Conservation (phyloP, 2,888 invertebrate genomes). For the Ochropacha duplaris region DNA sequence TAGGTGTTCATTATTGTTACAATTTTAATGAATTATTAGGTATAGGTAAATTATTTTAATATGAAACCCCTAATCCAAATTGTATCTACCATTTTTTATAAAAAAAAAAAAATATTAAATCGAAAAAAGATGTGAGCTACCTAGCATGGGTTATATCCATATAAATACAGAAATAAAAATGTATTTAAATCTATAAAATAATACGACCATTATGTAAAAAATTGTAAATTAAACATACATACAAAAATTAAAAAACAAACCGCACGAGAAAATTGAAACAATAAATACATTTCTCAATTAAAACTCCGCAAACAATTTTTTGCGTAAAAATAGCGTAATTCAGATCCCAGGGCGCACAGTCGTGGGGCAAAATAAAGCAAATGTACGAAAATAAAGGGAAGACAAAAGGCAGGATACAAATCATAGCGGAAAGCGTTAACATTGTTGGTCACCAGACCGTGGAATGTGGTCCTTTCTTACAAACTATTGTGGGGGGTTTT, state of each 20-base stretch:
- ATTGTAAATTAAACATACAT: background rate
- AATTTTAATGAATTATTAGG: no score
- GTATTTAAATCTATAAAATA: no score
- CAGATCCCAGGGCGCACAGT: background rate
- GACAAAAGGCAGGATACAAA: conserved; percentile 54
- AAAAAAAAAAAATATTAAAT: no score
- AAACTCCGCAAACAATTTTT: conserved; percentile 27
- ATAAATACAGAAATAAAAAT: no score
- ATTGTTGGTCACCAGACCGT: background rate
- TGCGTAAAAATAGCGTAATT: conserved; percentile 10
- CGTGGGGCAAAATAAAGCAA: conserved; percentile 27
- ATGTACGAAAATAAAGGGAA: conserved; percentile 39
- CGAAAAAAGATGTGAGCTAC: no score
- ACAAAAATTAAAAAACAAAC: background rate
- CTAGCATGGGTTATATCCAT: no score
- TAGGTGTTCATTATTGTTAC: no score
- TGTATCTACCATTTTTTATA: no score
- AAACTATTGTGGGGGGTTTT: background rate
- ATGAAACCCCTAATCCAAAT: no score
- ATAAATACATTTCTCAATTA: conserved; percentile 55
- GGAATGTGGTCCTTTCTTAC: background rate
- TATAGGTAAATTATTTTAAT: no score
- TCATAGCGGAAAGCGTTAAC: conserved; percentile 12
- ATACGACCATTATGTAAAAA: no score
- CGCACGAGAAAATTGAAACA: conserved; percentile 34